A percentile compares a stretch with the other conserved stretches of the same genome.
Evolutionary conservation across 30 jellyfish, hydroid and myxozoan genomes (phyloP).

Genomic region (Nemopilema nomurai): DNA sequence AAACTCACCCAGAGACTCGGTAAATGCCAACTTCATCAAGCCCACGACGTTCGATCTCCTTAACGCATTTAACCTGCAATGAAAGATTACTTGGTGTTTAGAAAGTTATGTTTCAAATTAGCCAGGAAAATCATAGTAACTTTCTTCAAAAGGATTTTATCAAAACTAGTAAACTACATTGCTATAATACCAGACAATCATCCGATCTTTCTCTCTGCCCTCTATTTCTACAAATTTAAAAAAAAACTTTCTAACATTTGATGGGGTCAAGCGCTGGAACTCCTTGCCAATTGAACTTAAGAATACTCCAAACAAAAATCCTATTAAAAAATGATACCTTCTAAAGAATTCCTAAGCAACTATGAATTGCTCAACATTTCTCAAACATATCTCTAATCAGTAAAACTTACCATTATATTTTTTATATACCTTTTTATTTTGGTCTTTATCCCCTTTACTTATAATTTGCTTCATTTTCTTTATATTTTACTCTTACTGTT

Average conservation of each 20-base stretch:
- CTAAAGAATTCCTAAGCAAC: neutral
- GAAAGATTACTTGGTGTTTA: neutral
- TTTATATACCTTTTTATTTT: neutral
- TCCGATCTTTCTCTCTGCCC: constrained; percentile 19
- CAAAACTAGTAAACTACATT: constrained; percentile 8
- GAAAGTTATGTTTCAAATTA: constrained; percentile 16
- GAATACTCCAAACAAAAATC: constrained; percentile 17
- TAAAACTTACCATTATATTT: neutral
- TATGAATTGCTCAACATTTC: neutral
- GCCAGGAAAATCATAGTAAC: constrained; percentile 3
- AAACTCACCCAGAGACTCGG: constrained; percentile 98
- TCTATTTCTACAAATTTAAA: constrained; percentile 5
- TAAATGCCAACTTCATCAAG: constrained; percentile 89
- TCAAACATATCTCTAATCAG: neutral
- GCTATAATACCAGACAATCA: constrained; percentile 15
- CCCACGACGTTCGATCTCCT: constrained; percentile 91
- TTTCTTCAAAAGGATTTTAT: constrained; percentile 19
- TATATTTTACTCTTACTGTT: neutral
- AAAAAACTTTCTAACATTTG: constrained; percentile 15
- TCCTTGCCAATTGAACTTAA: constrained; percentile 14
- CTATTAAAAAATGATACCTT: constrained; percentile 4
- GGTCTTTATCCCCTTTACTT: too few species aligned
- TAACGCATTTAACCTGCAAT: constrained; percentile 67
- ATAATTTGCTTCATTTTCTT: neutral
- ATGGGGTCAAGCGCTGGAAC: constrained; percentile 23